phyloP scores from a whole-genome alignment of 2,797 vertebrate genomes.

The Taenioides sp. region DNA sequence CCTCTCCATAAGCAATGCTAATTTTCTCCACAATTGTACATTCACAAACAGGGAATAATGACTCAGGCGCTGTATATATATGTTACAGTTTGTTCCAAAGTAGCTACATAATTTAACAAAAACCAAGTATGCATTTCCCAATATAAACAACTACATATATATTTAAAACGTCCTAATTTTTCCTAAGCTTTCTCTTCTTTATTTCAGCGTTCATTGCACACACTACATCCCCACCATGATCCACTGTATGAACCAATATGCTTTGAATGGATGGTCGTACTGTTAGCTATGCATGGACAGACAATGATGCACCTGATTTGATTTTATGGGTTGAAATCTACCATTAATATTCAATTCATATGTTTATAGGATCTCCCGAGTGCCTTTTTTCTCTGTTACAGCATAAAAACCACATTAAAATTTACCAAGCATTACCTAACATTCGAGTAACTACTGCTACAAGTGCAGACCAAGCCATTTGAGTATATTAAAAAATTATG shows the following conservation, averaged over 20 bases:
- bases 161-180: background rate
- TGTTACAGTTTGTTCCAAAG: background rate
- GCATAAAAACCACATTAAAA: slow-evolving; percentile 8
- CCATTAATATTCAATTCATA: slow-evolving; percentile 11
- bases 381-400: slow-evolving; percentile 6
- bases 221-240: background rate
- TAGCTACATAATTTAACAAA: background rate
- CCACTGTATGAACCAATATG: background rate
- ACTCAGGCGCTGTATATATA: background rate
- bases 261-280: background rate
- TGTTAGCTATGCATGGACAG: slow-evolving; percentile 3
- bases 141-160: background rate
- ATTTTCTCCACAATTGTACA: background rate
- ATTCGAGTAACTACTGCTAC: background rate
- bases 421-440: slow-evolving; percentile 12
- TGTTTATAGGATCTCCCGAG: slow-evolving; percentile 5
- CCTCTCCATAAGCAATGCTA: background rate
- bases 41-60: background rate
- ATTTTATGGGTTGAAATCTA: slow-evolving; percentile 6
- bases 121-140: background rate
- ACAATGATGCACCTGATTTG: background rate
- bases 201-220: slow-evolving; percentile 1
- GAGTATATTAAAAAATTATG: slow-evolving; percentile 9
- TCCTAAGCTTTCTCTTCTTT: background rate
- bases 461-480: slow-evolving; percentile 11